A percentile compares a stretch with the other conserved stretches of the same genome.
phyloP scores from a whole-genome alignment of 2,888 invertebrate species.

The Cephus pulcher region DNA sequence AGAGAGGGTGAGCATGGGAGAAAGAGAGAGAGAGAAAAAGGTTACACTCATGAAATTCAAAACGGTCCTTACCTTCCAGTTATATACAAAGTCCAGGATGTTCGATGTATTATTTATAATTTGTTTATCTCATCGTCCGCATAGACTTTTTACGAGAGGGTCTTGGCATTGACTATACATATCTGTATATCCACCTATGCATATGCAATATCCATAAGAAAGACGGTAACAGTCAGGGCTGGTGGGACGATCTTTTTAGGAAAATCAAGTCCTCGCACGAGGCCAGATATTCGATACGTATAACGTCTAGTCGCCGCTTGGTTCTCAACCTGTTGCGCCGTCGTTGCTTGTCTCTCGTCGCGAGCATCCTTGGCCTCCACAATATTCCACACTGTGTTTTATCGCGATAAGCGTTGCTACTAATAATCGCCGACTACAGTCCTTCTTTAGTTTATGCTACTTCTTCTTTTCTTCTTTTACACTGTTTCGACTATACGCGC shows the following conservation, averaged over 20 bases:
- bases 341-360: background rate
- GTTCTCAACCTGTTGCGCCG: background rate
- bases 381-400: background rate
- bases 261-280: background rate
- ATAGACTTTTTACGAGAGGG: conserved; percentile 25
- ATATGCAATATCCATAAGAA: background rate
- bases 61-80: conserved; percentile 56
- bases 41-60: conserved; percentile 61
- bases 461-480: background rate
- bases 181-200: background rate
- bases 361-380: background rate
- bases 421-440: background rate
- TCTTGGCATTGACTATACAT: background rate
- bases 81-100: conserved; percentile 31
- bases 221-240: background rate
- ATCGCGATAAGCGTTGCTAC: background rate
- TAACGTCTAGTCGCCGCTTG: background rate
- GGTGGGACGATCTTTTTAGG: background rate
- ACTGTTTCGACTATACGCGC: background rate
- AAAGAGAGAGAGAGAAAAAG: background rate
- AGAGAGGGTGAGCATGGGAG: background rate
- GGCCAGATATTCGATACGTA: background rate
- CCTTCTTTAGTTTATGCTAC: background rate
- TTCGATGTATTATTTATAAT: conserved; percentile 62
- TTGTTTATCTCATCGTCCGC: conserved; percentile 53